These are phyloP conservation scores for Oxyruncus cristatus DNA, from an alignment of 2,113 vertebrate species.

Conservation along the genomic window DNA sequence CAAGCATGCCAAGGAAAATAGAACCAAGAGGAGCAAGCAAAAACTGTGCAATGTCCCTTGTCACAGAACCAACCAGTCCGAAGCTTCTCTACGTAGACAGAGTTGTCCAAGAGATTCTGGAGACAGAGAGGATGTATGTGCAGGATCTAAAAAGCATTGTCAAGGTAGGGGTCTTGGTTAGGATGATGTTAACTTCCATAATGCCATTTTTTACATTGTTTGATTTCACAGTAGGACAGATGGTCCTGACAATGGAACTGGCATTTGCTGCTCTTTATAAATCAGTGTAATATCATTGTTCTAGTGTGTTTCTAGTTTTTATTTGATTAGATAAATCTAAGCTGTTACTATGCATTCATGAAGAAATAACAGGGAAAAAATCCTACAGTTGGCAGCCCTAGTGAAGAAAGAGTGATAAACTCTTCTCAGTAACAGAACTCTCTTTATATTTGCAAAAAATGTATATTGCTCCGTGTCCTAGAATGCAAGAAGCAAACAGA, in stretches of 20 bases:
- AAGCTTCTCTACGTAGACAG: constrained; percentile 92
- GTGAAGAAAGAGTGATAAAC: not conserved
- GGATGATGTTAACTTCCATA: not conserved
- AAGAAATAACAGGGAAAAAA: not conserved
- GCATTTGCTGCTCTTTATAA: not conserved
- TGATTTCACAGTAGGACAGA: not conserved
- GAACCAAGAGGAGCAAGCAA: constrained; percentile 70
- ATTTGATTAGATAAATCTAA: not conserved
- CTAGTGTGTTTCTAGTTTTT: not conserved
- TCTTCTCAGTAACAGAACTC: not conserved
- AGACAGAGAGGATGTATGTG: constrained; percentile 95
- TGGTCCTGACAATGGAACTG: not conserved
- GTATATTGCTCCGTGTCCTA: not conserved
- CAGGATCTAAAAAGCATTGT: constrained; percentile 94
- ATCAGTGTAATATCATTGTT: not conserved
- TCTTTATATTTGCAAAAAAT: not conserved
- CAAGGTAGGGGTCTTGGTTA: constrained; percentile 78
- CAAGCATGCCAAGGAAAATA: constrained; percentile 32
- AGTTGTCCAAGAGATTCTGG: constrained; percentile 96
- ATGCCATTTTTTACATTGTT: not conserved
- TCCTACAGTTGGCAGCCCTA: not conserved
- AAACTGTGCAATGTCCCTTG: constrained; percentile 49
- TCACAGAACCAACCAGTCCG: constrained; percentile 75
- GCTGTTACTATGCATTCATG: not conserved
- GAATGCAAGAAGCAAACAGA: not conserved